These are phyloP conservation scores for Bostrychus sinensis DNA, from an alignment of 2,113 vertebrate genomes.

Conservation along the genomic window DNA sequence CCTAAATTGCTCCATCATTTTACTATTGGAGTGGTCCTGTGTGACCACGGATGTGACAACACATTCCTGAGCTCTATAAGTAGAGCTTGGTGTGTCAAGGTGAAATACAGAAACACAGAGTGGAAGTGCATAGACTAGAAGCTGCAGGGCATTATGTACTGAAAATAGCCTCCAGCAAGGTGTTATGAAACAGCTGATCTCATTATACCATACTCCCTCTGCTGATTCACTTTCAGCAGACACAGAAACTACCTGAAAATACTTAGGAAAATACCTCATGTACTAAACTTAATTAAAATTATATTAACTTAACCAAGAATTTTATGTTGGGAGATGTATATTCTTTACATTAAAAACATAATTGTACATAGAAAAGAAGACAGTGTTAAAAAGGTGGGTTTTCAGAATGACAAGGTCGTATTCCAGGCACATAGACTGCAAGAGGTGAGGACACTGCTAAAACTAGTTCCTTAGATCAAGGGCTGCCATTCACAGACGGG, in stretches of 20 bases:
- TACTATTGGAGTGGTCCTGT: too few species aligned
- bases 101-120: conserved; percentile 9
- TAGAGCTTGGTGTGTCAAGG: background rate
- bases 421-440: conserved; percentile 61
- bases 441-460: conserved; percentile 63
- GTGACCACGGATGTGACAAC: too few species aligned
- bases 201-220: conserved; percentile 25
- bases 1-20: too few species aligned
- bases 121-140: conserved; percentile 14
- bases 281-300: background rate
- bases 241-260: background rate
- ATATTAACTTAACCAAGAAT: background rate
- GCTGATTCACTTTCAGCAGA: conserved; percentile 15
- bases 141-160: conserved; percentile 16
- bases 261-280: background rate
- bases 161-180: conserved; percentile 24
- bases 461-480: conserved; percentile 59
- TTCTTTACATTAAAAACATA: background rate
- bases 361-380: background rate
- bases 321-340: too few species aligned
- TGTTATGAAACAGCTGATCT: conserved; percentile 25
- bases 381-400: conserved; percentile 6
- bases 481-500: conserved; percentile 61
- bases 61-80: background rate
- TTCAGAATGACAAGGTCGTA: conserved; percentile 65